A percentile compares a stretch with the other conserved stretches of the same genome.
phyloP scores from a whole-genome alignment of 2,113 vertebrate species.

The Puntigrus tetrazona region DNA sequence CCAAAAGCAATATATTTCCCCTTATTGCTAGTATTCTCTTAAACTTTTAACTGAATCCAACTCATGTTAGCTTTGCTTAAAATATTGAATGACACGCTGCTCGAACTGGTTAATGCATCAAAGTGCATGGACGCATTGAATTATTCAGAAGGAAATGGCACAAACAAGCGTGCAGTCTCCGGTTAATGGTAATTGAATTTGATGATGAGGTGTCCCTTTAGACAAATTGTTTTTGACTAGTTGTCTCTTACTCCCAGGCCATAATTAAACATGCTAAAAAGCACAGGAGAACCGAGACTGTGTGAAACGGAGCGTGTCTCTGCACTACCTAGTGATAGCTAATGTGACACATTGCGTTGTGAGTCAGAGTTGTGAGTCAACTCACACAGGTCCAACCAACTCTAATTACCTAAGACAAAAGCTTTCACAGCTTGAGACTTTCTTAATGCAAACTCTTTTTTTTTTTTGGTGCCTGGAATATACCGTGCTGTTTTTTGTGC shows the following conservation, averaged over 20 bases:
- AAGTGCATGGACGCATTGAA: background rate
- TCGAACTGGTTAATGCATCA: slow-evolving; percentile 18
- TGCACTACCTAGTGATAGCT: background rate
- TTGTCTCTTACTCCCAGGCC: slow-evolving; percentile 53
- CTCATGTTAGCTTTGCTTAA: no score
- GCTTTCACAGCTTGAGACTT: background rate
- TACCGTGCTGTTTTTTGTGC: background rate
- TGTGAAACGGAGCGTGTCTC: background rate
- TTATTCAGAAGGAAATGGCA: slow-evolving; percentile 22
- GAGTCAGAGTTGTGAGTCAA: background rate
- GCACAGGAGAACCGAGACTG: slow-evolving; percentile 52
- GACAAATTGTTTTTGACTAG: slow-evolving; percentile 68
- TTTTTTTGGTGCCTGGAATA: background rate
- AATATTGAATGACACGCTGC: background rate
- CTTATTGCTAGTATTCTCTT: background rate
- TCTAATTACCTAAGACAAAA: slow-evolving; percentile 18
- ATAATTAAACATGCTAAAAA: slow-evolving; percentile 70
- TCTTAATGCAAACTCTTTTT: background rate
- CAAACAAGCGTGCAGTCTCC: slow-evolving; percentile 3
- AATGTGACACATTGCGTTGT: background rate
- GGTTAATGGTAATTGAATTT: slow-evolving; percentile 71
- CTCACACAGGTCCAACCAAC: background rate
- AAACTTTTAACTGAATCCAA: background rate
- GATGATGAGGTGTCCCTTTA: slow-evolving; percentile 65
- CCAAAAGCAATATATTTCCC: background rate